Evolutionary conservation across 1,140 invertebrate genomes (phyloP).

Genomic region (Aricia agestis): DNA sequence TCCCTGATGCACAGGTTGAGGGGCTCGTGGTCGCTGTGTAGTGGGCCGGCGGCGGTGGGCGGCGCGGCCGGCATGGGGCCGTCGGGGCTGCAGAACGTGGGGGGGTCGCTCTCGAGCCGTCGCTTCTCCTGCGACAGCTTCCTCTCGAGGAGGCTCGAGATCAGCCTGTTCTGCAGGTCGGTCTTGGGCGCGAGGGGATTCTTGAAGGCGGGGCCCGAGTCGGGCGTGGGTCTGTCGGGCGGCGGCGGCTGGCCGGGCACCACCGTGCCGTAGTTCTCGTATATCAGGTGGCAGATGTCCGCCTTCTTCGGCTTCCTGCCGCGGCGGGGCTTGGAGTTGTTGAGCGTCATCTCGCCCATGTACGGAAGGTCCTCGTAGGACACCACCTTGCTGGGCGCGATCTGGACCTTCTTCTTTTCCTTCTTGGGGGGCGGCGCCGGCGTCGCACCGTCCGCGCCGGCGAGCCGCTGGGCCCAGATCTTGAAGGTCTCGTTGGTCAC

Average conservation of each 20-base stretch:
- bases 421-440: constrained; percentile 39
- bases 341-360: constrained; percentile 93
- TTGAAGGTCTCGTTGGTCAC: constrained; percentile 80
- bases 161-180: constrained; percentile 82
- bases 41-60: constrained; percentile 48
- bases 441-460: constrained; percentile 76
- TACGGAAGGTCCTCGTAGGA: constrained; percentile 91
- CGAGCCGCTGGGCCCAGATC: constrained; percentile 83
- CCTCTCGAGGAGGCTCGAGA: constrained; percentile 82
- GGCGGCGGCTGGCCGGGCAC: constrained; percentile 83
- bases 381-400: constrained; percentile 76
- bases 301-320: constrained; percentile 93
- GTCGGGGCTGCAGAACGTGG: constrained; percentile 46
- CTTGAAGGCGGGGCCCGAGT: constrained; percentile 36
- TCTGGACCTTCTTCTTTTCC: constrained; percentile 56
- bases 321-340: constrained; percentile 88
- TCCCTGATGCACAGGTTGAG: constrained; percentile 90
- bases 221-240: constrained; percentile 39
- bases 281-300: constrained; percentile 93
- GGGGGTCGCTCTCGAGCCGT: constrained; percentile 52
- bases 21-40: constrained; percentile 81
- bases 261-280: constrained; percentile 93
- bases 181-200: constrained; percentile 56
- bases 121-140: constrained; percentile 81
- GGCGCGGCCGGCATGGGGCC: constrained; percentile 60